Evolutionary conservation across 2,888 invertebrate species (phyloP), one percentile per base, ranked within the genome.

Genomic region (Steinernema scapterisci): DNA sequence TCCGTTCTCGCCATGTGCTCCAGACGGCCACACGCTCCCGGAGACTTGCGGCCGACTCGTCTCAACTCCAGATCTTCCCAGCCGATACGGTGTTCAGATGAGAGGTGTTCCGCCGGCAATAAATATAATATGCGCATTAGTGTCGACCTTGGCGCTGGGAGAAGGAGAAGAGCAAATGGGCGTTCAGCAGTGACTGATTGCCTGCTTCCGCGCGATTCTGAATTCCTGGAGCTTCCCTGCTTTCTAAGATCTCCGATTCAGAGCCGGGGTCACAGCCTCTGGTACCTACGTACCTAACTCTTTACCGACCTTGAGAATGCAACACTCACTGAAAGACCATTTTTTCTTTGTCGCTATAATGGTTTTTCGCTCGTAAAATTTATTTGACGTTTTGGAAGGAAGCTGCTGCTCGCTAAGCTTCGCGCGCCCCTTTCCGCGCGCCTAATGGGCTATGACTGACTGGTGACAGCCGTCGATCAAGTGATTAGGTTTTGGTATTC

Each of bases 91-190:
- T 63, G 27, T 38, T 31, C 63, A 31, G 63, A 63, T 63, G 63
- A 63, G 63, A 63, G 63, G 63, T 63, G 63, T 63, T 63, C 63
- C 63, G 63, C 27, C 63, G 5, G 63, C 63, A 63, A 63, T 63
- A 63, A 63, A 63, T 63, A 63, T 63, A 63, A 63, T 63, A 63
- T 63, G 63, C 63, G 63, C 63, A 63, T 63, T 63, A 63, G 63
- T 27, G 63, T 27, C 63, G 63, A 63, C 63, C 63, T 63, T 63
- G 63, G 16, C 54, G 54, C 63, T 9, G 38, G 38, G 27, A 16
- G 63, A 63, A 25, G 27, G 31, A 63, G 25, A 21, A n/a, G 54
- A 48, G 7, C 54, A 23, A 25, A 54, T 54, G 31, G 63, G 63
- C 63, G 63, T 63, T 63, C 63, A 16, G 23, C 3, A 13, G 21